Percentiles rank a stretch among this genome's conserved stretches.
Conservation (phyloP, 2,113 vertebrate species). For the Corythoichthys haematopterus region DNA sequence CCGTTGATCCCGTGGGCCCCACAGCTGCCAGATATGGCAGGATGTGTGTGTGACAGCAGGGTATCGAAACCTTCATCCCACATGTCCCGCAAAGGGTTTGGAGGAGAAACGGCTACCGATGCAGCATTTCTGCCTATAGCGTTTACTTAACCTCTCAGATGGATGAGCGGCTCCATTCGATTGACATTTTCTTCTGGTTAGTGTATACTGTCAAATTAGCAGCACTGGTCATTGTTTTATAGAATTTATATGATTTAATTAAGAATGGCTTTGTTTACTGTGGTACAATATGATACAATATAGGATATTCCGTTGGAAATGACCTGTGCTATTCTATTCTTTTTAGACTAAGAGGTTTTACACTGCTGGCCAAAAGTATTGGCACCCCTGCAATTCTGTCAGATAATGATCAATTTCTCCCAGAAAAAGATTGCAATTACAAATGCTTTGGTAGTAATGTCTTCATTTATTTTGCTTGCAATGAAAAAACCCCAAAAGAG, state of each 20-base stretch:
- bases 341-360: background rate
- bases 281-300: too few species aligned
- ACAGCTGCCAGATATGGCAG: conserved; percentile 55
- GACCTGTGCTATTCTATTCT: background rate
- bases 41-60: conserved; percentile 36
- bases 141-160: conserved; percentile 54
- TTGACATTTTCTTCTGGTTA: conserved; percentile 52
- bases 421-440: too few species aligned
- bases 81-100: conserved; percentile 25
- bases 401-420: too few species aligned
- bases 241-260: conserved; percentile 27
- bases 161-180: conserved; percentile 49
- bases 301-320: background rate
- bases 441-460: too few species aligned
- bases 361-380: too few species aligned
- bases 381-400: too few species aligned
- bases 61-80: conserved; percentile 26
- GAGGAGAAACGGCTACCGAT: conserved; percentile 44
- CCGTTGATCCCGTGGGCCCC: conserved; percentile 40
- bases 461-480: too few species aligned
- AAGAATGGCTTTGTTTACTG: background rate
- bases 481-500: too few species aligned
- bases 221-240: conserved; percentile 21
- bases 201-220: conserved; percentile 43
- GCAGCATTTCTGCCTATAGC: conserved; percentile 33